phyloP scores from a whole-genome alignment of 2,888 invertebrate species.

The Listrodromus nycthemerus region DNA sequence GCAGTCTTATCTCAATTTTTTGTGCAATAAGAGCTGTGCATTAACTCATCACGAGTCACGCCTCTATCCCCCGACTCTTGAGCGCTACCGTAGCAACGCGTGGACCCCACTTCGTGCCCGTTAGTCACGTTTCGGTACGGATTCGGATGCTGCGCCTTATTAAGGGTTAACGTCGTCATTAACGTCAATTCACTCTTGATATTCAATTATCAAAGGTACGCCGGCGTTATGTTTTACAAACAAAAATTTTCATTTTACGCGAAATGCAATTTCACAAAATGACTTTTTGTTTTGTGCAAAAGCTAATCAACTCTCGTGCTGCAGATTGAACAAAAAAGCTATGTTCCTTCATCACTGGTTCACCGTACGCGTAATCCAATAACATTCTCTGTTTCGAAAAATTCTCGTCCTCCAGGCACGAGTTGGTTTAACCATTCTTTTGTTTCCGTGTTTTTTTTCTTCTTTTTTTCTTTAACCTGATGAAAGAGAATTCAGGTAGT shows the following conservation, averaged over 20 bases:
- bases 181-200: neutral
- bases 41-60: neutral
- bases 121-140: no score
- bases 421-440: neutral
- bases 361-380: neutral
- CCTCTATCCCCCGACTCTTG: no score
- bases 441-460: neutral
- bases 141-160: no score
- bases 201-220: neutral
- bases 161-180: no score
- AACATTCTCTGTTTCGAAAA: neutral
- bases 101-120: no score
- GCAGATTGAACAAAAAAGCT: neutral
- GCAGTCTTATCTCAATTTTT: neutral
- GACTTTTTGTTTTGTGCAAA: neutral
- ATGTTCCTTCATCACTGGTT: neutral
- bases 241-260: no score
- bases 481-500: neutral
- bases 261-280: neutral
- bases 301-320: neutral
- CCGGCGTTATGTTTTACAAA: no score
- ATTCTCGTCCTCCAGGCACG: neutral
- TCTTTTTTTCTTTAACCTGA: neutral
- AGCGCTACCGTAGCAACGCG: no score
- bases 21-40: neutral